Evolutionary conservation across 1,140 invertebrate species (phyloP).

Genomic region (Drosophila prosaltans): DNA sequence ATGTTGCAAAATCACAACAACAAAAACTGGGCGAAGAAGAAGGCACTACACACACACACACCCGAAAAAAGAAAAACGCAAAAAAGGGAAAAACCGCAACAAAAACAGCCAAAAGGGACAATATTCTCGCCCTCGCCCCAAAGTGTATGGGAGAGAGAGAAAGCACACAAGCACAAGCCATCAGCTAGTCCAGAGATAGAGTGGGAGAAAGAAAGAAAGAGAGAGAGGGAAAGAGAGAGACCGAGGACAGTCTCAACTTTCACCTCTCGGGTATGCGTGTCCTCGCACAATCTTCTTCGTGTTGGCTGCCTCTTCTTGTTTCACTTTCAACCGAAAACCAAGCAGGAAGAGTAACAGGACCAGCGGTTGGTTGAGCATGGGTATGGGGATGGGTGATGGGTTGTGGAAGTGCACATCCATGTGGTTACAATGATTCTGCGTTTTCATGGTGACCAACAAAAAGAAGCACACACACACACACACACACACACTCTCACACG

Average conservation of each 20-base stretch:
- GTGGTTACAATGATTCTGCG: slow-evolving; percentile 76
- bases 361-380: not conserved
- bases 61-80: slow-evolving; percentile 39
- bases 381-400: not conserved
- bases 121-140: slow-evolving; percentile 44
- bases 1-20: slow-evolving; percentile 52
- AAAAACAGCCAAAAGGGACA: slow-evolving; percentile 66
- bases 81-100: slow-evolving; percentile 55
- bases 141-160: slow-evolving; percentile 2
- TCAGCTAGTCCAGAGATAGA: not conserved
- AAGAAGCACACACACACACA: not conserved
- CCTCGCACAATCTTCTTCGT: slow-evolving; percentile 68
- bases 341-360: not conserved
- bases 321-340: slow-evolving; percentile 57
- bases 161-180: not conserved
- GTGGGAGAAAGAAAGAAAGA: slow-evolving; percentile 6
- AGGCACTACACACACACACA: slow-evolving; percentile 20
- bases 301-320: slow-evolving; percentile 58
- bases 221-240: slow-evolving; percentile 22
- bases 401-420: slow-evolving; percentile 11
- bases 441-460: slow-evolving; percentile 65
- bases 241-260: slow-evolving; percentile 52
- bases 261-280: slow-evolving; percentile 50
- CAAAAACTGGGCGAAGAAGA: slow-evolving; percentile 26
- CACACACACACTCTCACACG: slow-evolving; percentile 27